A percentile compares a stretch with the other conserved stretches of the same genome.
These are phyloP conservation scores for Eutolmus rufibarbis DNA, from an alignment of 2,888 invertebrate species.

Conservation along the genomic window DNA sequence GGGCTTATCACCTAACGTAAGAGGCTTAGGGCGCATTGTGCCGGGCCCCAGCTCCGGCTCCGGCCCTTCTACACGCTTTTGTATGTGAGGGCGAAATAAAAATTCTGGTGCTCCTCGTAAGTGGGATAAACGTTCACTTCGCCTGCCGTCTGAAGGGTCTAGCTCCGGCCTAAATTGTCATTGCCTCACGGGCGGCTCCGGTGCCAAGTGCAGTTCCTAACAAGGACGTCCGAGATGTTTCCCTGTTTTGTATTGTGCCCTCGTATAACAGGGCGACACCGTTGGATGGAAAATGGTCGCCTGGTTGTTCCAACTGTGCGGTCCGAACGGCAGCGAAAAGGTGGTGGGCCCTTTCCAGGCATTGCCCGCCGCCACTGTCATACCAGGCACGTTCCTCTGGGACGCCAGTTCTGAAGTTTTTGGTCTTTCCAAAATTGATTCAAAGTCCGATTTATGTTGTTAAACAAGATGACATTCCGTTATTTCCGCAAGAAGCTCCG, in stretches of 20 bases:
- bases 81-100: conserved; percentile 4
- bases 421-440: conserved; percentile 40
- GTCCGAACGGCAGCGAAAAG: neutral
- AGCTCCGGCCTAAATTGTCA: conserved; percentile 15
- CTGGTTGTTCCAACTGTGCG: neutral
- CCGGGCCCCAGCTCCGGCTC: neutral
- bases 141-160: neutral
- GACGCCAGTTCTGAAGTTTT: conserved; percentile 41
- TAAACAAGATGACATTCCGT: conserved; percentile 42
- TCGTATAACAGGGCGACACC: neutral
- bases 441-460: conserved; percentile 39
- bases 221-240: neutral
- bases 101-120: conserved; percentile 24
- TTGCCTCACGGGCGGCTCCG: neutral
- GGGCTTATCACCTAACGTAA: conserved; percentile 46
- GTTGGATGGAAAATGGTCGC: neutral
- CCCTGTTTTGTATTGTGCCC: neutral
- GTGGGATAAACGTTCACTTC: conserved; percentile 17
- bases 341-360: neutral
- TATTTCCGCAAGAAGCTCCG: conserved; percentile 3
- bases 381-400: neutral
- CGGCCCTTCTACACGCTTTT: neutral
- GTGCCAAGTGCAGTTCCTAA: neutral
- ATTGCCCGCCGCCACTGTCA: neutral
- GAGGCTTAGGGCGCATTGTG: conserved; percentile 40